Conservation (phyloP, 2,888 invertebrate species). For the Ypsolopha sequella region DNA sequence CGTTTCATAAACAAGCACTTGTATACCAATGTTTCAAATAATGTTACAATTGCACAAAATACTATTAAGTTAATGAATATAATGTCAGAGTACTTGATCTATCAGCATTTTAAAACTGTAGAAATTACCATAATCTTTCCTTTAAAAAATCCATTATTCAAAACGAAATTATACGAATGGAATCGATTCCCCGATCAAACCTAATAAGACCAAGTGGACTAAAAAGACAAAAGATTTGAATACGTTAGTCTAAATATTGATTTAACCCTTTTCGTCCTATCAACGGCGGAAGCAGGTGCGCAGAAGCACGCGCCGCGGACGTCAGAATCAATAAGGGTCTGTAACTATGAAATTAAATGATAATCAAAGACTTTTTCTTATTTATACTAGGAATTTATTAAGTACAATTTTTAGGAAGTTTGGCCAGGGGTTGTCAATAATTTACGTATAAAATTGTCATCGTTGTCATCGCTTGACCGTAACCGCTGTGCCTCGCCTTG, state of each 20-base stretch:
- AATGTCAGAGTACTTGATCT: no score
- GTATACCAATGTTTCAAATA: no score
- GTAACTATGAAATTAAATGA: conserved; percentile 70
- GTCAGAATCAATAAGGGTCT: conserved; percentile 57
- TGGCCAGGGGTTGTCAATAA: conserved; percentile 28
- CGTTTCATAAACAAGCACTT: no score
- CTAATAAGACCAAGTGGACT: conserved; percentile 17
- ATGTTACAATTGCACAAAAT: no score
- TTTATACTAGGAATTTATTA: conserved; percentile 58
- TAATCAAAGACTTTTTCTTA: conserved; percentile 63
- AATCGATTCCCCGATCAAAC: conserved; percentile 14
- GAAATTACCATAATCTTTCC: neutral
- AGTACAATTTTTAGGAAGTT: conserved; percentile 39
- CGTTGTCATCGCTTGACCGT: no score
- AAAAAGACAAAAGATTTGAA: conserved; percentile 51
- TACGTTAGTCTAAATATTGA: conserved; percentile 67
- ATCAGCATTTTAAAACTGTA: neutral
- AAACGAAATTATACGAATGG: conserved; percentile 4
- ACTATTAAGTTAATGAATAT: no score
- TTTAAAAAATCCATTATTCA: neutral
- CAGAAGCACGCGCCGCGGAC: conserved; percentile 45
- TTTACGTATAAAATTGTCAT: conserved; percentile 8
- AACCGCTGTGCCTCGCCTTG: no score
- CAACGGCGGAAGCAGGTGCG: conserved; percentile 64
- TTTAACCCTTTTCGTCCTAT: conserved; percentile 50